phyloP scores from a whole-genome alignment of 64 coral and sea anemone species.

The Astreopora myriophthalma region DNA sequence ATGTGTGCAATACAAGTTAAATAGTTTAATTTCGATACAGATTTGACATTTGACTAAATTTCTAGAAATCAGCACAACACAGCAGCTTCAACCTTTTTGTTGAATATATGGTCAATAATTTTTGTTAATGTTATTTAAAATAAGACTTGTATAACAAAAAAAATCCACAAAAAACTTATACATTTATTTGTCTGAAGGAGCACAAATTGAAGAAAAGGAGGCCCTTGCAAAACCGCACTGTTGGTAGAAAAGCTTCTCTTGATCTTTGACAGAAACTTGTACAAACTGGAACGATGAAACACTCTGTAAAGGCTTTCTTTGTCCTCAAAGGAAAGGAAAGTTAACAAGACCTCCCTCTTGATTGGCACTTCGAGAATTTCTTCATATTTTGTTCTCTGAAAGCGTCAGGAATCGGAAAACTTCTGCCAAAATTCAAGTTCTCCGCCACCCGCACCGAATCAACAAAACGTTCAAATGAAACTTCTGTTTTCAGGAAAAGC shows the following conservation, averaged over 20 bases:
- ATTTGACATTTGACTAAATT: too few species aligned
- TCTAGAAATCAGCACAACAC: too few species aligned
- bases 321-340: not conserved
- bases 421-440: not conserved
- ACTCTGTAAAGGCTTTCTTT: not conserved
- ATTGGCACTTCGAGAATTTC: not conserved
- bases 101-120: too few species aligned
- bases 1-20: too few species aligned
- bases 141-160: too few species aligned
- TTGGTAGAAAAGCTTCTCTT: conserved; percentile 19
- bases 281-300: conserved; percentile 23
- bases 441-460: not conserved
- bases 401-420: conserved; percentile 17
- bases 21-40: too few species aligned
- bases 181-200: not conserved
- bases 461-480: conserved; percentile 5
- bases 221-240: not conserved
- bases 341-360: not conserved
- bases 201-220: not conserved
- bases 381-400: conserved; percentile 16
- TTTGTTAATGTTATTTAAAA: too few species aligned
- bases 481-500: not conserved
- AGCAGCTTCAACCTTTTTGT: too few species aligned
- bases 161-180: not conserved
- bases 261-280: not conserved